Base-by-base conservation (phyloP, 2,888 invertebrate genomes). In the Agrotis clavis region DNA sequence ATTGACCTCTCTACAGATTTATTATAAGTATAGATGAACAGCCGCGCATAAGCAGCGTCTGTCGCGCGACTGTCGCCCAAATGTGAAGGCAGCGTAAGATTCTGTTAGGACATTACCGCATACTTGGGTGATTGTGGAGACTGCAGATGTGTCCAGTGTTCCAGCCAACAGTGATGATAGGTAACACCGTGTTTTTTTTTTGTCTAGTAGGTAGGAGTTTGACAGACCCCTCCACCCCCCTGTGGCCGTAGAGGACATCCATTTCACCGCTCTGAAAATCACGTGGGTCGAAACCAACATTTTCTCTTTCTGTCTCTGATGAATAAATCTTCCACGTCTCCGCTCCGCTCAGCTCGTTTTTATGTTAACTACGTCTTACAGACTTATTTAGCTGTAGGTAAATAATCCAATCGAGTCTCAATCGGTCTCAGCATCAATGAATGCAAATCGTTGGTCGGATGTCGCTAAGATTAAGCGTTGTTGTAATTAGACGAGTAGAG, bases 401-500 rank as follows among this genome's bases (percentile, higher is more conserved):
- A 82, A 71, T 78, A 73, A 84, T 76, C 71, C 79, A 79, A 71
- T 72, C 59, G 66, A 45, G 66, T 14, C 21, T 70, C 69, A 79
- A 76, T 79, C 66, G 61, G 57, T 69, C 77, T 62, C 57, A 30
- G 67, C 79, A 62, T 70, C 82, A 83, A 79, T 82, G 75, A 59
- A 84, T 83, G 83, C 82, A 82, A 85, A 84, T 82, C 75, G 71
- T 59, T 59, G 65, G 71, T 74, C 61, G 19, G 65, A 53, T 54
- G 74, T 69, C 64, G 51, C 72, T 67, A 61, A 82, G 66, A 18
- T 79, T 82, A 62, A 61, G 35, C 54, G 25, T 51, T 67, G 60
- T 53, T 56, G 66, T 74, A 78, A 84, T 84, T 77, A 72, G 48
- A 67, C 62, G 53, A 62, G 35, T 50, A 56, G 25, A 41, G 9